Evolutionary conservation across 2,113 vertebrate species (phyloP).

Genomic region (Tragelaphus buxtoni): DNA sequence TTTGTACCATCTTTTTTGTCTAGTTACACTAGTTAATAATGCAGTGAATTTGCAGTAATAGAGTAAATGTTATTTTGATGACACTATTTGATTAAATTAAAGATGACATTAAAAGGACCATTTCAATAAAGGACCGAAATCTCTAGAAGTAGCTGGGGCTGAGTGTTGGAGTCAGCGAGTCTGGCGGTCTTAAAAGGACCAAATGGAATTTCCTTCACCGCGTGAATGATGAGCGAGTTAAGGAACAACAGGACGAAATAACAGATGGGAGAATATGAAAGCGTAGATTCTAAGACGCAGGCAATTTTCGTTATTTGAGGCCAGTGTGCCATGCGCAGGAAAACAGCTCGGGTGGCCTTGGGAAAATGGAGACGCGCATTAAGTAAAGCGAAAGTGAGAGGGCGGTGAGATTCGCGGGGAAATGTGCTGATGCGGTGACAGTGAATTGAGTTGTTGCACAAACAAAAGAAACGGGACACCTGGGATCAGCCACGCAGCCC

Average conservation of each 20-base stretch:
- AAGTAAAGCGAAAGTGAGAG: conserved; percentile 45
- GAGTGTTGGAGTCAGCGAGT: conserved; percentile 64
- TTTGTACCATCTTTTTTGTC: conserved; percentile 78
- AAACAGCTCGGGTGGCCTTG: not conserved
- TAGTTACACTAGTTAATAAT: conserved; percentile 83
- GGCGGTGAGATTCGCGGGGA: conserved; percentile 24
- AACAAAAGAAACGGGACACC: conserved; percentile 37
- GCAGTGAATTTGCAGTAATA: conserved; percentile 85
- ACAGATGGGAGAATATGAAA: conserved; percentile 39
- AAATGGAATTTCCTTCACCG: conserved; percentile 46
- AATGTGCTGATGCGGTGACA: conserved; percentile 58
- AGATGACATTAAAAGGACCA: conserved; percentile 82
- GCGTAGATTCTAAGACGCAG: not conserved
- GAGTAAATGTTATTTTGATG: conserved; percentile 84
- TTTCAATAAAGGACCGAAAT: conserved; percentile 77
- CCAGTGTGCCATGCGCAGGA: not conserved
- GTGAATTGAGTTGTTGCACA: not conserved
- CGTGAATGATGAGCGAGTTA: conserved; percentile 53
- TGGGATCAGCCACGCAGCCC: not conserved
- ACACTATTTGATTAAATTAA: conserved; percentile 84
- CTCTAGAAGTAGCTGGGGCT: conserved; percentile 69
- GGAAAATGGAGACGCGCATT: not conserved
- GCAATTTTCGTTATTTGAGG: conserved; percentile 49
- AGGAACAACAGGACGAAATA: conserved; percentile 56
- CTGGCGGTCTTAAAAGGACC: conserved; percentile 53